Evolutionary conservation across 2,888 invertebrate genomes (phyloP), one percentile per base, ranked within the genome.

Genomic region (Mamestra brassicae): DNA sequence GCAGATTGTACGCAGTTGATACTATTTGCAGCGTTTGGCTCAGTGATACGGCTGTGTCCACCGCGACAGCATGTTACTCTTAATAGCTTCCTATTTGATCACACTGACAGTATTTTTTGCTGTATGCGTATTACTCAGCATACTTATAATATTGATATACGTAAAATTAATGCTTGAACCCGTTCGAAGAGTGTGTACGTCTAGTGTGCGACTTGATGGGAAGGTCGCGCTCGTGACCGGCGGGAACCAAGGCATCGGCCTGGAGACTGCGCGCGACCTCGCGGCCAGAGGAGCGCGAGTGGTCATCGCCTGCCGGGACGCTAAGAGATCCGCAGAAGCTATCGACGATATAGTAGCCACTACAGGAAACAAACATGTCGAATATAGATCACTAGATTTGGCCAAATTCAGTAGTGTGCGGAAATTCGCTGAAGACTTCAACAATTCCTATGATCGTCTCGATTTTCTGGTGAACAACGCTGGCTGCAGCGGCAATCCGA

Each of bases 211-310:
- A 52, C 80, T 96, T 4, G 77, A 93, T 3, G 97, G 97, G 58
- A 98, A 98, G 97, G 95, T 97, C 63, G 97, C 97, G 0, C 97
- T 99, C 57, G 95, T 99, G 8, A 98, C 98, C 0, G 99, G 98
- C 6, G 97, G 98, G 0, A 98, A 98, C 92, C 97, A 98, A 2
- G 98, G 99, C 3, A 98, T 99, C 76, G 98, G 99, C 2, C 97
- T 97, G 89, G 98, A 98, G 94, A 98, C 98, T 0, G 98, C 97
- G 0, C 94, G 95, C 75, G 98, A 97, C 85, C 93, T 99, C 80
- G 98, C 98, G 0, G 96, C 94, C 80, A 94, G 98, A 78, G 97
- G 98, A 6, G 98, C 98, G 0, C 97, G 97, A 89, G 93, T 96
- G 38, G 89, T 95, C 74, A 98, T 99, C 97, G 99, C 98, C 1